Percentiles rank a stretch among this genome's conserved stretches.
phyloP scores from a whole-genome alignment of 2,113 vertebrate species.

The Nibea albiflora region DNA sequence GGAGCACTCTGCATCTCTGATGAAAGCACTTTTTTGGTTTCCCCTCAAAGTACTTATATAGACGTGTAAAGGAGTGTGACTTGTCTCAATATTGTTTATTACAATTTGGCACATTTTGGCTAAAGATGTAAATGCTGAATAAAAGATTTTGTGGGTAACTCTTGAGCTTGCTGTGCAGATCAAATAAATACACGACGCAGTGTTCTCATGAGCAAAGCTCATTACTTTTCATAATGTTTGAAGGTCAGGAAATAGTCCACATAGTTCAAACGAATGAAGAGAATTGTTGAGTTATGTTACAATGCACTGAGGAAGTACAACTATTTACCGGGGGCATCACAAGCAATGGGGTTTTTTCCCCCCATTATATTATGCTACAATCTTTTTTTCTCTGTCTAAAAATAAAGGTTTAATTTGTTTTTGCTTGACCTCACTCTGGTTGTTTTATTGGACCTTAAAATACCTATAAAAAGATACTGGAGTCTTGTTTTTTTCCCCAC shows the following conservation, averaged over 20 bases:
- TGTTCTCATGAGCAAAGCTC: background rate
- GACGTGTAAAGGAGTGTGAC: background rate
- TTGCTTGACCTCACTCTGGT: slow-evolving; percentile 1
- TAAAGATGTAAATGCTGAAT: no score
- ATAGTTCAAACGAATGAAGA: background rate
- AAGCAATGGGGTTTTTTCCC: no score
- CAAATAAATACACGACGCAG: no score
- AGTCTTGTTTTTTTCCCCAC: background rate
- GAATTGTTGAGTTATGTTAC: background rate
- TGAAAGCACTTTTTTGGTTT: slow-evolving; percentile 15
- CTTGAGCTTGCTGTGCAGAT: no score
- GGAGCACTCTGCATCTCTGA: slow-evolving; percentile 22
- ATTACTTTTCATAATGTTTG: background rate
- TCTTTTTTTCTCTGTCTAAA: background rate
- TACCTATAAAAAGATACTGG: background rate
- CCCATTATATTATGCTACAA: no score
- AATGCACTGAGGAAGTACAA: background rate
- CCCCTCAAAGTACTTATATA: background rate
- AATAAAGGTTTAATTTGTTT: background rate
- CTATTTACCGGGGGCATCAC: background rate
- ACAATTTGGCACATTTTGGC: no score
- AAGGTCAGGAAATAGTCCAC: background rate
- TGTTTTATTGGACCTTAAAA: slow-evolving; percentile 19
- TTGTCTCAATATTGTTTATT: background rate
- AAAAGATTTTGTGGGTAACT: no score